Base-by-base conservation (phyloP, 2,888 invertebrate genomes). In the Ganaspis brasiliensis region DNA sequence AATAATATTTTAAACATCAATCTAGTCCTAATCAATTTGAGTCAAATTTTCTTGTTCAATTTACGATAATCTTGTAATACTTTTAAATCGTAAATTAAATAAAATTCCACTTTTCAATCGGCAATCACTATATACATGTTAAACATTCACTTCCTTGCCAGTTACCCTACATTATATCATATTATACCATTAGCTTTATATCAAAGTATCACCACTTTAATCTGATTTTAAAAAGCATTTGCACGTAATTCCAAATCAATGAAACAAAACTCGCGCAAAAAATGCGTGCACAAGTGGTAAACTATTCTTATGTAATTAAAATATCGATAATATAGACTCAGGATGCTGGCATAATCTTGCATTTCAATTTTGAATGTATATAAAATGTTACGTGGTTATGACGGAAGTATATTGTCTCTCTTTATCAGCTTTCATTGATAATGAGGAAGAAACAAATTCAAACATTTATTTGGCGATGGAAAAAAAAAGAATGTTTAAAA, bases 141-240 rank as follows among this genome's bases (percentile, higher is more conserved):
- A 21, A 63, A 40, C 63, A n/a, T 40, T 63, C 63, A 40, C 63
- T 63, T 63, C 40, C 63, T 63, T 35, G 35, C 35, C 26, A 3
- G 57, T n/a, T 57, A 57, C 26, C 21, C 57, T 57, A 57, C 21
- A 63, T 63, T 63, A 63, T 63, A 63, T 63, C 40, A 63, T 63
- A 12, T n/a, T 26, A 10, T 63, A 63, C 16, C 63, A 37, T 40
- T 63, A 63, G 35, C 12, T 37, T 63, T 63, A 63, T 40, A 63
- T 40, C 21, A 63, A 63, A 63, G 40, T 63, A 63, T 63, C 40
- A 40, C 37, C 37, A 21, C 40, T 21, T 63, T 12, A 21, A 37
- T 40, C 63, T 40, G 14, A 40, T 10, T 37, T 14, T 63, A 40
- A 63, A 63, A 63, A 63, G 12, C 40, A 14, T 63, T 63, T 63